These are phyloP conservation scores for Petrocephalus zakoni DNA, from an alignment of 2,113 vertebrate genomes.

Conservation along the genomic window DNA sequence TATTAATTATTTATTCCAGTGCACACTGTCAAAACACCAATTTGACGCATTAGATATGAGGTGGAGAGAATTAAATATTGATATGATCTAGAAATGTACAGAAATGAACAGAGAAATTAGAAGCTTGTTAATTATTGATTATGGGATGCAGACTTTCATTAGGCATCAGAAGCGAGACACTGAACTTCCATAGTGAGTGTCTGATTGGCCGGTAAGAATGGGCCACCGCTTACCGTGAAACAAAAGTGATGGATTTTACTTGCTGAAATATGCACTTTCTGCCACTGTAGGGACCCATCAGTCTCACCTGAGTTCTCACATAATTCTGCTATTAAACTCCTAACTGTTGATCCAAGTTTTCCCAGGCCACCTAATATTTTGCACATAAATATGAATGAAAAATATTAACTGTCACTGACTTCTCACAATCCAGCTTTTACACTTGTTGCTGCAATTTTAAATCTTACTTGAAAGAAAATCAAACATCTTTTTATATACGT, in stretches of 20 bases:
- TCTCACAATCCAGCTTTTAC: neutral
- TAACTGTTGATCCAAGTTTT: neutral
- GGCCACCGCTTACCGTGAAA: neutral
- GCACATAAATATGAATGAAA: neutral
- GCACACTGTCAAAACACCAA: neutral
- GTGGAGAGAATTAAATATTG: neutral
- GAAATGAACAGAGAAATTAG: neutral
- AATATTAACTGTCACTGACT: neutral
- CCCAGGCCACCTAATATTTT: neutral
- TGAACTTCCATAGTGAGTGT: neutral
- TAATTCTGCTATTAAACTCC: neutral
- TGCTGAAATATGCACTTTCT: neutral
- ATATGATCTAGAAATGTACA: neutral
- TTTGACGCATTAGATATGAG: neutral
- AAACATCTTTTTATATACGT: neutral
- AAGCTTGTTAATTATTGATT: constrained; percentile 4
- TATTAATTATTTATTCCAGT: neutral
- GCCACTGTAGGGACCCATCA: neutral
- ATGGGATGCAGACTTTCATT: neutral
- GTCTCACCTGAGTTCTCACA: neutral
- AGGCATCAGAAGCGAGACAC: neutral
- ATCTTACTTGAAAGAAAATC: neutral
- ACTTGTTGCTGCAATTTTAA: neutral
- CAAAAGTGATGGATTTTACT: neutral
- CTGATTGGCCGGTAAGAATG: neutral